These are phyloP conservation scores for Drosophila sordidula DNA, from an alignment of 2,888 invertebrate species.

Conservation along the genomic window DNA sequence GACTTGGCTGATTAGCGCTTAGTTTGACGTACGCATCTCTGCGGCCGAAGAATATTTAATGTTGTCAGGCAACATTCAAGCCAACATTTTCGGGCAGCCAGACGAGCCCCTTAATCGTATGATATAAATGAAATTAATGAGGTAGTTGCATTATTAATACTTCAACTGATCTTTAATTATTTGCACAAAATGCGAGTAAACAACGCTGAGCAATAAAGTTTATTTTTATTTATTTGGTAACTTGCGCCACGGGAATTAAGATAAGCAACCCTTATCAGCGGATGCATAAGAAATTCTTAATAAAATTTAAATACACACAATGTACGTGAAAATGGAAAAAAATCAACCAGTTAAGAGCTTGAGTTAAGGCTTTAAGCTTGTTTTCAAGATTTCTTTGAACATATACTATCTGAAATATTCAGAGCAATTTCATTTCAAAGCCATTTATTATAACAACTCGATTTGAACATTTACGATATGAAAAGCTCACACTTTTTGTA, in stretches of 20 bases:
- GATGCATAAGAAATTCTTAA: conserved; percentile 12
- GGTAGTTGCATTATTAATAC: neutral
- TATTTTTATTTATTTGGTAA: conserved; percentile 55
- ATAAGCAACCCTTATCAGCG: conserved; percentile 48
- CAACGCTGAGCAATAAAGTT: conserved; percentile 16
- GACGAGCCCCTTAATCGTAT: conserved; percentile 55
- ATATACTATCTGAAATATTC: conserved; percentile 1
- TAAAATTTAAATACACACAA: neutral
- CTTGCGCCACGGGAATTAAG: conserved; percentile 47
- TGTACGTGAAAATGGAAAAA: neutral
- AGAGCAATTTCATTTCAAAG: neutral
- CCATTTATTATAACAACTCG: conserved; percentile 15
- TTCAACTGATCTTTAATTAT: neutral
- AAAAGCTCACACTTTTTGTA: conserved; percentile 38
- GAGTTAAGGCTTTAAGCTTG: too few species aligned
- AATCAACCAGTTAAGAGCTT: neutral
- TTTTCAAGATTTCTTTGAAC: neutral
- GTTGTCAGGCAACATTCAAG: conserved; percentile 7
- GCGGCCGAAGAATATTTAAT: neutral
- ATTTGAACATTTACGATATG: conserved; percentile 28
- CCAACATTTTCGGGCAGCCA: conserved; percentile 10
- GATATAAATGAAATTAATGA: neutral
- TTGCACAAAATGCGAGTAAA: conserved; percentile 1
- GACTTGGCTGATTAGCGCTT: conserved; percentile 44
- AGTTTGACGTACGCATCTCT: conserved; percentile 10